Conservation (phyloP, 2,888 invertebrate genomes). For the Nephrotoma flavescens region DNA sequence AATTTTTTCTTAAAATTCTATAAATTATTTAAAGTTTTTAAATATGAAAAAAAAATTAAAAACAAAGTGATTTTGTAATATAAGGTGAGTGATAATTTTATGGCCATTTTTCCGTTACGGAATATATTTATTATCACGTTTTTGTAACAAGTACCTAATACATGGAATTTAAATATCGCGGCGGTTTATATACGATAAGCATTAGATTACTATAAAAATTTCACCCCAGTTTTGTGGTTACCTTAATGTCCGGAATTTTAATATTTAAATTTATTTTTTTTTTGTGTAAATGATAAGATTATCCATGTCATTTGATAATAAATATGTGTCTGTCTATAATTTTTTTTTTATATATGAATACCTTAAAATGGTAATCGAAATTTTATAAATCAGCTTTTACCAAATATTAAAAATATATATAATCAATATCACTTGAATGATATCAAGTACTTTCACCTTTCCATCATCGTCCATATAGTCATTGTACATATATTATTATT, state of each 20-base stretch:
- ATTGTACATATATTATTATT: neutral
- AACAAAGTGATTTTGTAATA: neutral
- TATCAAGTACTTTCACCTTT: conserved; percentile 3
- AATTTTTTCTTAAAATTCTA: neutral
- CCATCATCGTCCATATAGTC: neutral
- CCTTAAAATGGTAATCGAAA: neutral
- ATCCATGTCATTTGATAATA: neutral
- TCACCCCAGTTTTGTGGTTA: neutral
- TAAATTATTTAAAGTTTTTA: neutral
- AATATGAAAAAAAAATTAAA: neutral
- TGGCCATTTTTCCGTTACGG: neutral
- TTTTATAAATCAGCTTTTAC: neutral
- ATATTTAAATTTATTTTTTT: too few species aligned
- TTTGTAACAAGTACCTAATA: neutral
- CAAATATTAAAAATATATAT: neutral
- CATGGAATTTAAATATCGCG: neutral
- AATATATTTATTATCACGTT: neutral
- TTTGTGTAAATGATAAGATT: neutral
- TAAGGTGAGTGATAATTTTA: neutral
- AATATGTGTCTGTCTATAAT: neutral
- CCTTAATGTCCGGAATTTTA: neutral
- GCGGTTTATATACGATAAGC: neutral
- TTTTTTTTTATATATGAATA: neutral
- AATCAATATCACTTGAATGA: neutral
- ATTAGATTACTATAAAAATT: neutral